A percentile compares a stretch with the other conserved stretches of the same genome.
phyloP scores from a whole-genome alignment of 2,113 vertebrate genomes.

The Chascanopsetta lugubris region DNA sequence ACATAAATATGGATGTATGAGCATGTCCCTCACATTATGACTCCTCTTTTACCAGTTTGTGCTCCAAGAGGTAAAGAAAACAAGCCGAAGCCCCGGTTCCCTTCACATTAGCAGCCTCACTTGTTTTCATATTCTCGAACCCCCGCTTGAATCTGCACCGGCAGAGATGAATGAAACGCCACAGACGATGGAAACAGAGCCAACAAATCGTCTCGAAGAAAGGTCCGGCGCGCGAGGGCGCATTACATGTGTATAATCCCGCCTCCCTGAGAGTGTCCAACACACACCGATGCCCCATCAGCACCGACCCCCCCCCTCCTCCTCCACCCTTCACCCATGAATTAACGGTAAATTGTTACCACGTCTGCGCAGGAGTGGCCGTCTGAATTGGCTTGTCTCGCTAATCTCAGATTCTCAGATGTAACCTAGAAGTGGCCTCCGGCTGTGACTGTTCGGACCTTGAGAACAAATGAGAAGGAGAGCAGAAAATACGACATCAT shows the following conservation, averaged over 20 bases:
- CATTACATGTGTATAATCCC: conserved; percentile 47
- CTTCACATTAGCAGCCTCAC: conserved; percentile 3
- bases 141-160: conserved; percentile 1
- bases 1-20: neutral
- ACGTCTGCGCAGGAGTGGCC: conserved; percentile 25
- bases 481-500: conserved; percentile 29
- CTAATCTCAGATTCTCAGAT: conserved; percentile 39
- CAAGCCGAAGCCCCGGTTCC: neutral
- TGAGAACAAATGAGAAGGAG: conserved; percentile 30
- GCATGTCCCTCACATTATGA: neutral
- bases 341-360: conserved; percentile 50
- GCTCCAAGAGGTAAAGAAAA: conserved; percentile 8
- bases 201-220: conserved; percentile 40
- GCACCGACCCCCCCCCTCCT: no score
- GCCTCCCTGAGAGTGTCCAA: conserved; percentile 38
- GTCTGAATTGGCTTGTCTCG: conserved; percentile 42
- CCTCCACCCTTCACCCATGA: neutral
- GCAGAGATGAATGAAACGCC: conserved; percentile 13
- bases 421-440: conserved; percentile 63
- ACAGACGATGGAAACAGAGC: conserved; percentile 19
- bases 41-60: neutral
- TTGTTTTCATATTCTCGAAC: conserved; percentile 5
- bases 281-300: conserved; percentile 42
- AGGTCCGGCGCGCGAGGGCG: conserved; percentile 17
- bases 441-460: conserved; percentile 25